Evolutionary conservation across 2,888 invertebrate genomes (phyloP).

Genomic region (Scaptomyza parva): DNA sequence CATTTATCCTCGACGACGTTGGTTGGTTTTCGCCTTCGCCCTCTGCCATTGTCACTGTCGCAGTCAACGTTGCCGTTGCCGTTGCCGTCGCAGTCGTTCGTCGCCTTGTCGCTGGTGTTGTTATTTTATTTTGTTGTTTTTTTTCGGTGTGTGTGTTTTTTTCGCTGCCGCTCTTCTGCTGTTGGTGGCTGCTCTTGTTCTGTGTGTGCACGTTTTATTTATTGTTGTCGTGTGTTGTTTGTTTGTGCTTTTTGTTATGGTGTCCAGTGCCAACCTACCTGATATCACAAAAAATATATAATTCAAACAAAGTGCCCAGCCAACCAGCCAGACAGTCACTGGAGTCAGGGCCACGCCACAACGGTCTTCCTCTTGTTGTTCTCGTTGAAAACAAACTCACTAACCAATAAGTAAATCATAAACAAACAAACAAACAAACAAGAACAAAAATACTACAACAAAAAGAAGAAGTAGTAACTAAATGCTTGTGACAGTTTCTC

Average conservation of each 20-base stretch:
- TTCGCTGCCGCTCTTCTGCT: conserved; percentile 16
- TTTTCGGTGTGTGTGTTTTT: conserved; percentile 21
- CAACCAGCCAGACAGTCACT: conserved; percentile 31
- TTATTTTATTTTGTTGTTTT: conserved; percentile 44
- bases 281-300: conserved; percentile 46
- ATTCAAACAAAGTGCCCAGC: conserved; percentile 69
- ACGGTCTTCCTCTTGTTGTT: conserved; percentile 31
- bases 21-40: conserved; percentile 61
- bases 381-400: conserved; percentile 24
- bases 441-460: not conserved
- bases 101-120: conserved; percentile 49
- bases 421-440: conserved; percentile 2
- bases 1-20: conserved; percentile 70
- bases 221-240: conserved; percentile 61
- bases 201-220: conserved; percentile 67
- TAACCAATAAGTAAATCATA: conserved; percentile 54
- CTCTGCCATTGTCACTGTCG: conserved; percentile 53
- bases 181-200: conserved; percentile 42
- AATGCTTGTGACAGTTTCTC: conserved; percentile 28
- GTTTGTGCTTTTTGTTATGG: conserved; percentile 60
- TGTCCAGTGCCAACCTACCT: conserved; percentile 62
- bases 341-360: conserved; percentile 37
- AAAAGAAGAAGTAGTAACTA: conserved; percentile 23
- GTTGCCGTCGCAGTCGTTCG: conserved; percentile 38
- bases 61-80: conserved; percentile 26